Evolutionary conservation across 2,888 invertebrate genomes (phyloP), one percentile per base, ranked within the genome.

Genomic region (Geophilus truncorum): DNA sequence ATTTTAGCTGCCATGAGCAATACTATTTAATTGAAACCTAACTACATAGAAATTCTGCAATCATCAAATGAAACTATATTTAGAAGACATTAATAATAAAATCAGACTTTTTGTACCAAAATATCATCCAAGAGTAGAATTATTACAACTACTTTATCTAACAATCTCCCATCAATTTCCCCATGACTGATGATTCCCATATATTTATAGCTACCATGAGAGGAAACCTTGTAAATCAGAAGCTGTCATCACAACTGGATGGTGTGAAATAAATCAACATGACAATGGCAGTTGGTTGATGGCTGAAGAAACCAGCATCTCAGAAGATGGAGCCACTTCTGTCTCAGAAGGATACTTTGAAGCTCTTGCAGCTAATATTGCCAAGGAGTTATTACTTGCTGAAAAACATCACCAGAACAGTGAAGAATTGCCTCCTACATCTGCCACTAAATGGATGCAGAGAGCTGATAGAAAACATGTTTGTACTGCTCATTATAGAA

Each of bases 141-240:
- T n/a, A n/a, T n/a, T n/a, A n/a, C n/a, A n/a, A n/a, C n/a, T n/a
- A n/a, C n/a, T n/a, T n/a, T n/a, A n/a, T n/a, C n/a, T n/a, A n/a
- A n/a, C n/a, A n/a, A n/a, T n/a, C n/a, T n/a, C n/a, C n/a, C 32
- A 32, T 32, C 32, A 32, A 6, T 76, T 28, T 76, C 28, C 3
- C 76, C n/a, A n/a, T 76, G n/a, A n/a, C n/a, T n/a, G n/a, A n/a
- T n/a, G n/a, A n/a, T n/a, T n/a, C n/a, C n/a, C n/a, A n/a, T n/a
- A n/a, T n/a, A n/a, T n/a, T 78, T 78, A 36, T 12, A 78, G 78
- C 18, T 78, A 40, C 12, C 28, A 78, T 23, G 78, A 78, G 23
- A 45, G 36, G 12, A 25, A 78, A 36, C n/a, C 10, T 18, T 10
- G n/a, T 30, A 36, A 32, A 34, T 36, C 45, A 28, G 77, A 36